Evolutionary conservation across 2,888 invertebrate genomes (phyloP), one percentile per base, ranked within the genome.

Genomic region (Andrena marginata): DNA sequence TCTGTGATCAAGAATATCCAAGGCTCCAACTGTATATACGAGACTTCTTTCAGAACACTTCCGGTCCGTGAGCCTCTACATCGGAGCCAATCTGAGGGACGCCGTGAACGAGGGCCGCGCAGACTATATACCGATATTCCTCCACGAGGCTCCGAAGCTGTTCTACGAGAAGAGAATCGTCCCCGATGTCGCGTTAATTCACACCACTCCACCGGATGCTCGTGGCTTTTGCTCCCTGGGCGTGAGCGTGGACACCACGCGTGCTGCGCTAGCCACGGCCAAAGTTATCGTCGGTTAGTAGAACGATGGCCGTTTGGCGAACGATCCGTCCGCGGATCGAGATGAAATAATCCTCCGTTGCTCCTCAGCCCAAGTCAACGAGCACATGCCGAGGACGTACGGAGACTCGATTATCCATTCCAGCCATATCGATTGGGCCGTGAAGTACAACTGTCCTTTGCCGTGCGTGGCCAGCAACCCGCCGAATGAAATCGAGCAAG

Each of bases 191-290:
- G 95, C 94, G 5, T 87, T 95, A 16, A 94, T 95, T 20, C 94
- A 95, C 80, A 94, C 95, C 0, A 95, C 95, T 13, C 95, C 95
- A 1, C 96, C 96, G 2, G 96, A 96, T 87, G 92, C 94, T 35
- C 96, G 96, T 86, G 96, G 96, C 1, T 96, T 95, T 90, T 96
- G 96, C 90, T 95, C 95, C 31, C 92, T 96, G 49, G 96, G 96
- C 7, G 95, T 96, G 3, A 95, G 95, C 89, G 95, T 96, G 0
- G 96, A 96, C 88, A 95, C 95, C 85, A 95, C 96, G 0, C 92
- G 95, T 65, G 95, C 96, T 33, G 96, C 96, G 3, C 89, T 96
- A 5, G 94, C 95, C 60, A 94, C 95, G 86, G 95, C 96, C 10
- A 96, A 96, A 92, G 93, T 95, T 72, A 95, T 96, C 67, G 94